Evolutionary conservation across 2,113 vertebrate species (phyloP).

Genomic region (Periophthalmodon schlosseri): DNA sequence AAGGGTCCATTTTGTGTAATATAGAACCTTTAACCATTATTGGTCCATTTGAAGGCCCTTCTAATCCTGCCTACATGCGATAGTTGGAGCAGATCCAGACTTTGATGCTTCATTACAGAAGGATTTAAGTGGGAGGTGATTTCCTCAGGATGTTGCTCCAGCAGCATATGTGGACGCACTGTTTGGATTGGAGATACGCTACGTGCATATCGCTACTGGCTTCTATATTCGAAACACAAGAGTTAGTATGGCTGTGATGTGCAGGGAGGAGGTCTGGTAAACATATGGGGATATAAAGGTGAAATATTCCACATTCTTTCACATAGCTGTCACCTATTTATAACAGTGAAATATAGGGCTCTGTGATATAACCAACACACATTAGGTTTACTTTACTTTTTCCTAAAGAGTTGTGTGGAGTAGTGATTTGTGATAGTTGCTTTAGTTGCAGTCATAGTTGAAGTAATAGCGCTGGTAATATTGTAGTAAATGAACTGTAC

Average conservation of each 20-base stretch:
- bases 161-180: conserved; percentile 21
- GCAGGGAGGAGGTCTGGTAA: not conserved
- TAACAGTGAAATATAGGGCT: not conserved
- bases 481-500: not conserved
- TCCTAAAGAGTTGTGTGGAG: no score
- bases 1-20: no score
- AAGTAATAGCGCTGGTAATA: no score
- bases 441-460: no score
- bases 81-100: conserved; percentile 14
- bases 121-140: conserved; percentile 42
- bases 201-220: conserved; percentile 18
- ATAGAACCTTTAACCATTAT: not conserved
- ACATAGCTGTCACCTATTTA: not conserved
- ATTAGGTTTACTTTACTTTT: no score
- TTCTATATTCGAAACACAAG: conserved; percentile 19
- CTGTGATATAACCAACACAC: not conserved
- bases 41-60: not conserved
- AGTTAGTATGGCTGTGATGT: conserved; percentile 5
- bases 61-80: not conserved
- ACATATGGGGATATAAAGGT: not conserved
- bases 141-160: conserved; percentile 63
- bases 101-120: conserved; percentile 47
- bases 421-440: not conserved
- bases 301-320: not conserved
- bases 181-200: conserved; percentile 19